phyloP scores from a whole-genome alignment of 2,888 invertebrate genomes.

The Prostheceraeus crozeri region DNA sequence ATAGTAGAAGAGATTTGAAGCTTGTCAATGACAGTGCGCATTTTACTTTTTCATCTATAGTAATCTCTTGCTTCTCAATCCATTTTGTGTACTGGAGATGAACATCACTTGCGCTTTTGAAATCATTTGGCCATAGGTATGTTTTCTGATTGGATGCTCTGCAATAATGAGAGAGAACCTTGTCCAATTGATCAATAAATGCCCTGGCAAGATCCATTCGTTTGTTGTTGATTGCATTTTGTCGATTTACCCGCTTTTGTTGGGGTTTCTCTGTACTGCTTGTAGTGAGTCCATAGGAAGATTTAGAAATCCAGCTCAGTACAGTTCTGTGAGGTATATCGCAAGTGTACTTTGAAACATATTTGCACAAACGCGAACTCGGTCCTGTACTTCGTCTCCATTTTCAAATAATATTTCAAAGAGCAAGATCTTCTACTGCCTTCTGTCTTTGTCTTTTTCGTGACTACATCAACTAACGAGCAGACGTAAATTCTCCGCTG shows the following conservation, averaged over 20 bases:
- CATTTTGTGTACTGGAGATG: background rate
- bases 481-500: too few relatives aligned
- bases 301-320: slow-evolving; percentile 1
- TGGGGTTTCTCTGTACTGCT: background rate
- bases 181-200: slow-evolving; percentile 9
- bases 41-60: too few relatives aligned
- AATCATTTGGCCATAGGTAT: slow-evolving; percentile 20
- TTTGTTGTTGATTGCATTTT: background rate
- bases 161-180: slow-evolving; percentile 22
- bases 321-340: background rate
- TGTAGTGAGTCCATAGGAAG: too few relatives aligned
- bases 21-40: background rate
- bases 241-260: background rate
- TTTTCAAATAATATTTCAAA: too few relatives aligned
- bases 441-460: too few relatives aligned
- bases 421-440: too few relatives aligned
- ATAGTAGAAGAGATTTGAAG: background rate
- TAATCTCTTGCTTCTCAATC: too few relatives aligned
- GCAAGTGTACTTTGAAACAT: slow-evolving; percentile 16
- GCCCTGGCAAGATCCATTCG: background rate
- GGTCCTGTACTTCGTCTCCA: too few relatives aligned
- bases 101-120: slow-evolving; percentile 2
- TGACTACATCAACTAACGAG: too few relatives aligned
- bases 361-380: background rate
- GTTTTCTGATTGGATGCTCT: background rate